Evolutionary conservation across 2,888 invertebrate species (phyloP).

Genomic region (Drosophila mulleri): DNA sequence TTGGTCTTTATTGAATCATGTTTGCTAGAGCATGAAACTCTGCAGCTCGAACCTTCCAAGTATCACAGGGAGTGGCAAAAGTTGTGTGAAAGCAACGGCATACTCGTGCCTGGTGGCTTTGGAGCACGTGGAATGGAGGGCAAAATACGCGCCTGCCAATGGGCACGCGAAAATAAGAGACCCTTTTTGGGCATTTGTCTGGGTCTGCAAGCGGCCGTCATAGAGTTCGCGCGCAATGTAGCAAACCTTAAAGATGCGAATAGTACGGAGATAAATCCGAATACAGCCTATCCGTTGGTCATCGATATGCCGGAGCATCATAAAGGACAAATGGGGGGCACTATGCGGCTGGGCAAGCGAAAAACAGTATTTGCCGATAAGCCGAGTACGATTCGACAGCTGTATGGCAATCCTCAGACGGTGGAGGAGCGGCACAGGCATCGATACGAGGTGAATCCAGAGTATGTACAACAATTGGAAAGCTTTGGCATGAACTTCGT

Average conservation of each 20-base stretch:
- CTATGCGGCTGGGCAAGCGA: conserved; percentile 98
- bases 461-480: conserved; percentile 91
- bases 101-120: conserved; percentile 99
- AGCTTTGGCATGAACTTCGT: conserved; percentile 95
- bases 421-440: conserved; percentile 99
- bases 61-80: conserved; percentile 98
- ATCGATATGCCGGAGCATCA: conserved; percentile 99
- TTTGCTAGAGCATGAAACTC: conserved; percentile 91
- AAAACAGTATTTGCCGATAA: conserved; percentile 91
- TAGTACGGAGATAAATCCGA: conserved; percentile 93
- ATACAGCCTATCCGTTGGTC: conserved; percentile 91
- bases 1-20: conserved; percentile 97
- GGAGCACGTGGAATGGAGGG: conserved; percentile 98
- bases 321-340: conserved; percentile 96
- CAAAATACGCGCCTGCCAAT: conserved; percentile 96
- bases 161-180: conserved; percentile 95
- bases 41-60: conserved; percentile 90
- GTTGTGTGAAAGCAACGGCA: conserved; percentile 94
- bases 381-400: conserved; percentile 87
- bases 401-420: conserved; percentile 91
- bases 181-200: conserved; percentile 98
- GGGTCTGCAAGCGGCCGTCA: conserved; percentile 98
- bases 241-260: conserved; percentile 91
- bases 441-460: conserved; percentile 98
- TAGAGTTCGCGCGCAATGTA: conserved; percentile 96